Conservation (phyloP, 1,140 invertebrate genomes). For the Pseudoatta argentina region DNA sequence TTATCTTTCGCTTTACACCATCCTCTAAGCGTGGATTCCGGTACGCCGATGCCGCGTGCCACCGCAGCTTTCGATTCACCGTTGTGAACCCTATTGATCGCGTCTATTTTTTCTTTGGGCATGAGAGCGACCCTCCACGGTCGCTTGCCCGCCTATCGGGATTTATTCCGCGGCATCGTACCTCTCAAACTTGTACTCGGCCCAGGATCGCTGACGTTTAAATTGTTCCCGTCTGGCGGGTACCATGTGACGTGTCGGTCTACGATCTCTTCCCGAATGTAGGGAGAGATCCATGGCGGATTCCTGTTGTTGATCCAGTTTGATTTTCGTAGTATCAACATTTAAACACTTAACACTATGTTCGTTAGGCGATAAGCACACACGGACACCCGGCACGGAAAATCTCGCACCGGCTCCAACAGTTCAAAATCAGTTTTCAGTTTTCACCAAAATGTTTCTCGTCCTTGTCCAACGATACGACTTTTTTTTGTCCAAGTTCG, state of each 20-base stretch:
- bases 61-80: constrained; percentile 94
- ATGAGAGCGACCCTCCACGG: constrained; percentile 89
- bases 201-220: not conserved
- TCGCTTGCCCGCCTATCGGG: constrained; percentile 88
- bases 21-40: constrained; percentile 92
- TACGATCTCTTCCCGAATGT: too few species aligned
- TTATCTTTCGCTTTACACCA: constrained; percentile 95
- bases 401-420: too few species aligned
- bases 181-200: too few species aligned
- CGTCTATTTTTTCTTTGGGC: constrained; percentile 92
- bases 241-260: too few species aligned
- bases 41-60: constrained; percentile 92
- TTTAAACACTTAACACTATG: too few species aligned
- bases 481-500: not conserved
- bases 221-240: rapidly evolving
- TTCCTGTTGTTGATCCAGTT: too few species aligned
- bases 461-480: not conserved
- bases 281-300: too few species aligned
- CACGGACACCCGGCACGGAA: constrained; percentile 5
- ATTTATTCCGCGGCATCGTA: constrained; percentile 44
- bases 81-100: constrained; percentile 92
- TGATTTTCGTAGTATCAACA: too few species aligned
- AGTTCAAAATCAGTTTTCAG: constrained; percentile 11
- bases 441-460: not conserved
- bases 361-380: constrained; percentile 3